Evolutionary conservation across 2,888 invertebrate species (phyloP).

Genomic region (Rhingia rostrata): DNA sequence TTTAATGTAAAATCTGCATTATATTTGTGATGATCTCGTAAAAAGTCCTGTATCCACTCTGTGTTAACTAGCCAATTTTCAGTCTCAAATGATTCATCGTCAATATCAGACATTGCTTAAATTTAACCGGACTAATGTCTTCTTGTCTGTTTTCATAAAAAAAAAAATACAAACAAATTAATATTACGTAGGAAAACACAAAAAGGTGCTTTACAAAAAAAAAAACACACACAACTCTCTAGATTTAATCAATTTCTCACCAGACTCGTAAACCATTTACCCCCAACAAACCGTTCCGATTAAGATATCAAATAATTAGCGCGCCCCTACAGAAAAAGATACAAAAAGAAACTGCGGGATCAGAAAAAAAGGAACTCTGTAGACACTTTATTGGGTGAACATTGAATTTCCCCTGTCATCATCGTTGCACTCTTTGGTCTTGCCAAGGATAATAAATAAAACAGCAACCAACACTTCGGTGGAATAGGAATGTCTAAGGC

Average conservation of each 20-base stretch:
- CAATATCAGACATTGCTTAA: slow-evolving; percentile 76
- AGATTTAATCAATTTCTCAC: background rate
- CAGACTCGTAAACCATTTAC: background rate
- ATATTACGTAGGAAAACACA: background rate
- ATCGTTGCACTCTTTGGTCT: slow-evolving; percentile 7
- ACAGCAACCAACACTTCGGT: background rate
- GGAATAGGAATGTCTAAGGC: slow-evolving; percentile 5
- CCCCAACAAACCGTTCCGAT: background rate
- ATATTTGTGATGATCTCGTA: slow-evolving; percentile 76
- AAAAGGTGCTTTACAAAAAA: background rate
- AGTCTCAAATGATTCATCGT: slow-evolving; percentile 76
- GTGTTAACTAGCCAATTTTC: slow-evolving; percentile 78
- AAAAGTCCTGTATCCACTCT: slow-evolving; percentile 77
- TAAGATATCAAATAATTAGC: background rate
- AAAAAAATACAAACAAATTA: background rate
- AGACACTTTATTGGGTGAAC: background rate
- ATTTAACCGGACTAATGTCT: background rate
- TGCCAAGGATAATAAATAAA: slow-evolving; percentile 26
- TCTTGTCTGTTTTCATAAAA: background rate
- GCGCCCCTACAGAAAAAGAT: background rate
- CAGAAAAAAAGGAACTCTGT: background rate
- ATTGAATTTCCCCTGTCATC: slow-evolving; percentile 11
- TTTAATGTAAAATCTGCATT: slow-evolving; percentile 76
- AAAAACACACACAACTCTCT: background rate
- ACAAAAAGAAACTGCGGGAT: background rate